These are phyloP conservation scores for Leptinotarsa juncta DNA, from an alignment of 2,888 invertebrate genomes.

Conservation along the genomic window DNA sequence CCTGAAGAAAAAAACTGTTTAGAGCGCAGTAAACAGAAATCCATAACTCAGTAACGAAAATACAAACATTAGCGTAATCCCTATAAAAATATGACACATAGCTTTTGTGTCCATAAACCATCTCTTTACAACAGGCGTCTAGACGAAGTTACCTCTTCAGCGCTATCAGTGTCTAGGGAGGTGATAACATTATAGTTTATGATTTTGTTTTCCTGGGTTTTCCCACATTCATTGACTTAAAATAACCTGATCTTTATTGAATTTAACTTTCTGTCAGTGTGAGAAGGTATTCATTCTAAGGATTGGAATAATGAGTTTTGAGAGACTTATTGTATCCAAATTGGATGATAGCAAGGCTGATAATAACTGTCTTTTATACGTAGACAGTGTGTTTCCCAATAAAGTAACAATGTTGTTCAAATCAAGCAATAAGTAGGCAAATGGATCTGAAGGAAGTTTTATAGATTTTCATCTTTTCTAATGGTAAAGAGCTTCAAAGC, in stretches of 20 bases:
- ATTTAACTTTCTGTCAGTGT: neutral
- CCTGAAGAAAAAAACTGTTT: too few species aligned
- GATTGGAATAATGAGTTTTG: neutral
- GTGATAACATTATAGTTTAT: neutral
- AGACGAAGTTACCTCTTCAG: conserved; percentile 8
- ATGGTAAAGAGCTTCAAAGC: too few species aligned
- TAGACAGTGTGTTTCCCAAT: too few species aligned
- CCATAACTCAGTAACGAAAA: neutral
- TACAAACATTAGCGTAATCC: neutral
- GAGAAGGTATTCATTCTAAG: neutral
- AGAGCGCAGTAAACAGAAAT: neutral
- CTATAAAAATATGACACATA: neutral
- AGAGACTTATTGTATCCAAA: neutral
- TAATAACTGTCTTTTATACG: neutral
- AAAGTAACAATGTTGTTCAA: too few species aligned
- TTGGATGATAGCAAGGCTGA: neutral
- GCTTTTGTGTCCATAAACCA: neutral
- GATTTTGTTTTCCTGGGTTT: neutral
- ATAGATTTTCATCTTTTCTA: too few species aligned
- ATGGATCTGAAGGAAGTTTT: too few species aligned
- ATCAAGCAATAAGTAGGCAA: too few species aligned
- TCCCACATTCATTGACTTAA: conserved; percentile 13
- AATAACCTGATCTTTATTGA: neutral
- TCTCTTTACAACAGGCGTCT: conserved; percentile 2
- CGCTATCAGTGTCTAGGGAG: neutral